Percentiles rank a stretch among this genome's conserved stretches.
These are phyloP conservation scores for Gymnocypris eckloni DNA, from an alignment of 2,797 vertebrate genomes.

Conservation along the genomic window DNA sequence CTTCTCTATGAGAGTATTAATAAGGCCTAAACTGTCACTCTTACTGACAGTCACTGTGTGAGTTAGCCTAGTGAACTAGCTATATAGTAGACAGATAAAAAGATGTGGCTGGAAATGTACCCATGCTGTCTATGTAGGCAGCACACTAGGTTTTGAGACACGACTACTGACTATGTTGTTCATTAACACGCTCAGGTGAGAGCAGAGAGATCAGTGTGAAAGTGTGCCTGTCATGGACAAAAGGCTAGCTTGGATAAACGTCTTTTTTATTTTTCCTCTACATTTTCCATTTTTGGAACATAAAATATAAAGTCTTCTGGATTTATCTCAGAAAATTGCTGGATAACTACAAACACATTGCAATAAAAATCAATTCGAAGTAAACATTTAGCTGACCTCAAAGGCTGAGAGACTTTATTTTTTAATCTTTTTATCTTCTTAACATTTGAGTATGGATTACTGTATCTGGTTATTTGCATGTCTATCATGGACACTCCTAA, in stretches of 20 bases:
- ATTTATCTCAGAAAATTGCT: not conserved
- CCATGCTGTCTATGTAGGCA: not conserved
- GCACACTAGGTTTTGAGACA: conserved; percentile 1
- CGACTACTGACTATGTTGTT: conserved; percentile 1
- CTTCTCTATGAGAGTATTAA: not conserved
- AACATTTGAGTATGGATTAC: conserved; percentile 40
- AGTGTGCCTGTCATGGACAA: not conserved
- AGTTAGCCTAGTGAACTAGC: not conserved
- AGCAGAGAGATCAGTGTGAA: conserved; percentile 2
- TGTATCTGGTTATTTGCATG: conserved; percentile 31
- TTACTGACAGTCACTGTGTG: not conserved
- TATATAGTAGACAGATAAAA: not conserved
- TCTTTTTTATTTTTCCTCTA: not conserved
- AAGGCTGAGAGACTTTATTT: not conserved
- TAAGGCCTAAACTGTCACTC: not conserved
- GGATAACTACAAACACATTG: not conserved
- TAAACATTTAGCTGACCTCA: conserved; percentile 3
- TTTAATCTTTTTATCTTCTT: not conserved
- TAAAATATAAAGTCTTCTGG: not conserved
- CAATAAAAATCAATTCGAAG: not conserved
- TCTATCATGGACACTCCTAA: conserved; percentile 33
- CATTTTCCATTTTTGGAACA: not conserved
- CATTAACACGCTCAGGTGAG: conserved; percentile 32
- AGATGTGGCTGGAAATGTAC: not conserved
- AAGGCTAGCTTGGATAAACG: not conserved